Conservation (phyloP, 2,888 invertebrate species). For the Drosophila anomalata region DNA sequence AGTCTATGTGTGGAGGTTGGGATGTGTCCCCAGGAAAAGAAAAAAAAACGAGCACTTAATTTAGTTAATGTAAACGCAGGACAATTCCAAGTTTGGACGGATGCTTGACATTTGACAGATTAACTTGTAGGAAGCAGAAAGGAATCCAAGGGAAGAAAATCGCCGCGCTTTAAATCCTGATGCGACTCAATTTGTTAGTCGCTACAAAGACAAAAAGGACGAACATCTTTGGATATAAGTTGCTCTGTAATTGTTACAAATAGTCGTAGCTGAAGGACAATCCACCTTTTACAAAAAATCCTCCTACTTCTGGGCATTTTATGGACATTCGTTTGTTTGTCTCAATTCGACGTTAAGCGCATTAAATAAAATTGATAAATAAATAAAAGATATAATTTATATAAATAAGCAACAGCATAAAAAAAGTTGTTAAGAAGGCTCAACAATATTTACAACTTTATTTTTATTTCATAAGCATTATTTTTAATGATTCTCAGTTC, state of each 20-base stretch:
- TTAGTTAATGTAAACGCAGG: constrained; percentile 69
- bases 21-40: constrained; percentile 6
- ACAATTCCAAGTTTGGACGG: constrained; percentile 35
- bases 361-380: constrained; percentile 50
- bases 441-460: neutral
- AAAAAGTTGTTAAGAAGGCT: neutral
- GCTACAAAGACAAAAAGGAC: constrained; percentile 29
- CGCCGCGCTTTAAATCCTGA: constrained; percentile 64
- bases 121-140: constrained; percentile 50
- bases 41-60: constrained; percentile 66
- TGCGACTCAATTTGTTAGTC: constrained; percentile 70
- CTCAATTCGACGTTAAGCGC: constrained; percentile 40
- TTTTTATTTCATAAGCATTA: neutral
- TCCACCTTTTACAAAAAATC: constrained; percentile 28
- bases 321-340: constrained; percentile 58
- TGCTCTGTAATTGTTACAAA: constrained; percentile 58
- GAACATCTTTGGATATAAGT: constrained; percentile 44
- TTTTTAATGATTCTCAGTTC: neutral
- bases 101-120: constrained; percentile 79
- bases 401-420: constrained; percentile 51
- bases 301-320: constrained; percentile 25
- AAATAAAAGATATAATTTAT: constrained; percentile 54
- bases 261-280: constrained; percentile 20
- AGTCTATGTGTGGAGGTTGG: neutral
- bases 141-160: constrained; percentile 60